Evolutionary conservation across 2,797 vertebrate genomes (phyloP).

Genomic region (Hyperoplus lanceolatus): DNA sequence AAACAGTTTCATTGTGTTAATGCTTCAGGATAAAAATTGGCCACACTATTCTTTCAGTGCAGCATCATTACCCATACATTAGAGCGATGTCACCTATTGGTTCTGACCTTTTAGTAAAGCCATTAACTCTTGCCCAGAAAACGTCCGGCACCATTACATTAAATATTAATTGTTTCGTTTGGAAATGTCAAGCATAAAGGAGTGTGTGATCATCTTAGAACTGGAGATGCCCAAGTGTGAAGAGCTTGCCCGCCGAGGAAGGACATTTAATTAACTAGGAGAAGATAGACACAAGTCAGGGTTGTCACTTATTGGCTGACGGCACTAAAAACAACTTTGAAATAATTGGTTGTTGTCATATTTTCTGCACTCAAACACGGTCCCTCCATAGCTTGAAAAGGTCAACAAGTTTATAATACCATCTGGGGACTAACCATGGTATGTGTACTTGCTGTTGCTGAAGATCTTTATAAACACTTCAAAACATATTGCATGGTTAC

Average conservation of each 20-base stretch:
- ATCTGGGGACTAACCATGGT: neutral
- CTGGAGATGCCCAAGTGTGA: neutral
- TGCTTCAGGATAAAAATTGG: neutral
- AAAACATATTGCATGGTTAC: neutral
- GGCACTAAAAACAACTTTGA: neutral
- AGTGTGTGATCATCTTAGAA: neutral
- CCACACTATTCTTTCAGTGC: constrained; percentile 2
- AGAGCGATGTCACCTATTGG: neutral
- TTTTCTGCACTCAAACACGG: neutral
- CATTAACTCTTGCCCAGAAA: constrained; percentile 3
- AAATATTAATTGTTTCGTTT: constrained; percentile 23
- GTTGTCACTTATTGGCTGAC: neutral
- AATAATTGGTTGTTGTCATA: neutral
- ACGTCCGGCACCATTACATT: constrained; percentile 4
- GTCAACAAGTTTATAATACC: neutral
- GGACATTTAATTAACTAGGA: constrained; percentile 3
- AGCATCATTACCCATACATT: constrained; percentile 17
- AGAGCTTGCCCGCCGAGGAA: neutral
- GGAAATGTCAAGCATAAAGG: constrained; percentile 2
- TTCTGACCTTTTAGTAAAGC: constrained; percentile 14
- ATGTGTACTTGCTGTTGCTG: neutral
- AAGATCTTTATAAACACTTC: constrained; percentile 1
- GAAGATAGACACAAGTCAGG: neutral
- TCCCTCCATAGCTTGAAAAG: neutral
- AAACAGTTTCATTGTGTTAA: constrained; percentile 1